phyloP scores from a whole-genome alignment of 92 coral and sea anemone genomes.

The Umimayanthus kanabou region DNA sequence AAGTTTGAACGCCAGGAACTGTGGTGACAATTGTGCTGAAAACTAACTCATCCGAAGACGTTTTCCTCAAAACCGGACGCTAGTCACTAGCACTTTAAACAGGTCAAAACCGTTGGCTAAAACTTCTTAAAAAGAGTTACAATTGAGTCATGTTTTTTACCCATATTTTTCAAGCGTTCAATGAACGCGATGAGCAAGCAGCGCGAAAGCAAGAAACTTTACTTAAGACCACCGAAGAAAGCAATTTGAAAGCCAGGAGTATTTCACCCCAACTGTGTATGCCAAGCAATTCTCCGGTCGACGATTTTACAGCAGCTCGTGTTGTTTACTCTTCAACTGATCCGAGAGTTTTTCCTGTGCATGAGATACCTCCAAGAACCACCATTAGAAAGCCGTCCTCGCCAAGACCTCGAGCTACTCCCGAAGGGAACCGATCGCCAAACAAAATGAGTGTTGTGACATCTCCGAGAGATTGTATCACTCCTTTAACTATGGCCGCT shows the following conservation, averaged over 20 bases:
- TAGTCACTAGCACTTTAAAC: too few relatives aligned
- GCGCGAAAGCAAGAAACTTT: not conserved
- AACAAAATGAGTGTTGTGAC: not conserved
- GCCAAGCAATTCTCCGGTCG: not conserved
- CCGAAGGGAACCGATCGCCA: not conserved
- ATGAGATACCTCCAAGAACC: conserved; percentile 25
- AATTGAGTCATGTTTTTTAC: conserved; percentile 21
- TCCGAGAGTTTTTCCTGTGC: conserved; percentile 10
- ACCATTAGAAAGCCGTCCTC: conserved; percentile 1
- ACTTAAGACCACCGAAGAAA: not conserved
- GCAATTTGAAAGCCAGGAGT: not conserved
- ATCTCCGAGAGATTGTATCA: not conserved
- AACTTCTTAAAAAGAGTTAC: not conserved
- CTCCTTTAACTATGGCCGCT: not conserved
- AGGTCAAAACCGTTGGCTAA: not conserved
- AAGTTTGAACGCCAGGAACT: not conserved
- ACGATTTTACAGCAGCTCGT: not conserved
- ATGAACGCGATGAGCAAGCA: conserved; percentile 22
- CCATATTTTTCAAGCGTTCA: conserved; percentile 34
- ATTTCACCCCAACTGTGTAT: not conserved
- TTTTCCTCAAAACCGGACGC: not conserved
- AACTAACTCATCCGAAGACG: not conserved
- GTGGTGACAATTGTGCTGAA: too few relatives aligned
- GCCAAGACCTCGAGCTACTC: conserved; percentile 2
- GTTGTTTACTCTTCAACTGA: not conserved